Conservation (phyloP, 1,140 invertebrate genomes). For the Diabrotica virgifera region DNA sequence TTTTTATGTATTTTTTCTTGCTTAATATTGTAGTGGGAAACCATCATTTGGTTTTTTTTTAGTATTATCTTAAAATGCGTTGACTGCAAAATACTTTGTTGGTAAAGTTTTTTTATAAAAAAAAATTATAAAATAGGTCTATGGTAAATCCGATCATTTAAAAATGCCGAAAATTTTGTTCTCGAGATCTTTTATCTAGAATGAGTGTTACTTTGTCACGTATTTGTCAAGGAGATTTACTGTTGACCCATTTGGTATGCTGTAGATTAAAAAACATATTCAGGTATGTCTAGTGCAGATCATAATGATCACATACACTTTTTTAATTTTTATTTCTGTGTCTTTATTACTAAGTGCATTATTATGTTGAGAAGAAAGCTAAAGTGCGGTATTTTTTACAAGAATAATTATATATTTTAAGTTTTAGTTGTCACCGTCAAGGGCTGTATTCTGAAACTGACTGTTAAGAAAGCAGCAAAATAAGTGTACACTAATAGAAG, state of each 20-base stretch:
- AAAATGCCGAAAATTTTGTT: no score
- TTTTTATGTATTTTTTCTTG: background rate
- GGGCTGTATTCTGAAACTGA: no score
- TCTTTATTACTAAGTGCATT: constrained; percentile 43
- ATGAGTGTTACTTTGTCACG: no score
- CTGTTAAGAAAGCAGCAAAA: no score
- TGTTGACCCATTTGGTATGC: no score
- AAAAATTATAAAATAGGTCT: background rate
- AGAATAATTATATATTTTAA: constrained; percentile 23
- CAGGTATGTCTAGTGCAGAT: no score
- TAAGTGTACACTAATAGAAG: no score
- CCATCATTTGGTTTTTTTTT: background rate
- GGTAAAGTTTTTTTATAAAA: background rate
- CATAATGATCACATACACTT: background rate
- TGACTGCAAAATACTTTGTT: background rate
- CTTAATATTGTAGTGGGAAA: background rate
- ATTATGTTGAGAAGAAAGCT: constrained; percentile 31
- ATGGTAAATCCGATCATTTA: no score
- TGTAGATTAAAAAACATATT: no score
- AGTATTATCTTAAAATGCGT: background rate
- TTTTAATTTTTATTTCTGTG: constrained; percentile 31
- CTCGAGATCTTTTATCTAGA: no score
- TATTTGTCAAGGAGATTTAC: no score
- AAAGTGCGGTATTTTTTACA: constrained; percentile 39
- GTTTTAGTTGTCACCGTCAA: background rate